Conservation (phyloP, 2,888 invertebrate genomes). For the Schizaphis graminum region DNA sequence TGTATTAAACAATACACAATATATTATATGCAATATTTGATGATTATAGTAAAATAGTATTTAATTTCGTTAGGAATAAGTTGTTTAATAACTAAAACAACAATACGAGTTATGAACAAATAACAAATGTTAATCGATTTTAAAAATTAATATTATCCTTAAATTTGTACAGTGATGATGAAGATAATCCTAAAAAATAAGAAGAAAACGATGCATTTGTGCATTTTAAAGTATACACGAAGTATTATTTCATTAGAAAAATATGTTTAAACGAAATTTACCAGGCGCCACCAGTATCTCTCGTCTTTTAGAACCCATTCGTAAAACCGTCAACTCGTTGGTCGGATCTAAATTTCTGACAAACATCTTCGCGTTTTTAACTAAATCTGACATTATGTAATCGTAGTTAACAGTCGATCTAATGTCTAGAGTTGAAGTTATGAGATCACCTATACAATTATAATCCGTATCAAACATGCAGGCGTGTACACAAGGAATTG, state of each 20-base stretch:
- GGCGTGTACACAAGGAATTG: too few relatives aligned
- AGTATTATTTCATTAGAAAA: not conserved
- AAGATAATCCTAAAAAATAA: not conserved
- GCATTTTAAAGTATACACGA: not conserved
- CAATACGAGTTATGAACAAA: not conserved
- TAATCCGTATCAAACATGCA: not conserved
- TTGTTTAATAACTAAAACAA: not conserved
- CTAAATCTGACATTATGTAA: constrained; percentile 87
- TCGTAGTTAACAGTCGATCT: constrained; percentile 96
- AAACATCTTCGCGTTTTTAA: constrained; percentile 91
- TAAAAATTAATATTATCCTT: not conserved
- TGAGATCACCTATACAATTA: constrained; percentile 80
- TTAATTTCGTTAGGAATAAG: not conserved
- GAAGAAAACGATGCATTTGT: not conserved
- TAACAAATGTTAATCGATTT: not conserved
- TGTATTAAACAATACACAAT: not conserved
- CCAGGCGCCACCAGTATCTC: constrained; percentile 97
- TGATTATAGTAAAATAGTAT: not conserved
- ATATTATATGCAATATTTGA: not conserved
- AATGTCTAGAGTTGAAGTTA: constrained; percentile 92
- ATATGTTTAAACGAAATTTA: constrained; percentile 68
- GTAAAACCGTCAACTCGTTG: constrained; percentile 93
- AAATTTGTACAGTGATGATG: not conserved
- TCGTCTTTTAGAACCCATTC: constrained; percentile 94
- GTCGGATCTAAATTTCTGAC: constrained; percentile 94